Evolutionary conservation across 2,797 vertebrate species (phyloP), one percentile per base, ranked within the genome.

Genomic region (Pachyuromys duprasi): DNA sequence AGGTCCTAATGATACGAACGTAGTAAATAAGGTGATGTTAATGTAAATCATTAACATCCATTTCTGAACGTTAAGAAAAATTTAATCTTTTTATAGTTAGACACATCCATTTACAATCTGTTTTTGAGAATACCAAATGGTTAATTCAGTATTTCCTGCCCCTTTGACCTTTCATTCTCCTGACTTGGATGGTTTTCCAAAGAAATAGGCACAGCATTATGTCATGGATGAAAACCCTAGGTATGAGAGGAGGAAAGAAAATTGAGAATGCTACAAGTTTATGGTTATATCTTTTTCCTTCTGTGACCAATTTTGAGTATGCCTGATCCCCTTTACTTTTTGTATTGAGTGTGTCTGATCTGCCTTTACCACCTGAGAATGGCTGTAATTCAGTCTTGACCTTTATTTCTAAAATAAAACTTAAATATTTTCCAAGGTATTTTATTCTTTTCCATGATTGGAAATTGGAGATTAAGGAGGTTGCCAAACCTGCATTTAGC

Each of bases 1-100:
- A 60, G 53, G 55, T 75, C 18, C 24, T 55, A 33, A 2, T 62
- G 17, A 9, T 9, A 8, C 33, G 72, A 86, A 57, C 22, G 8
- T 45, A n/a, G 17, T 5, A 17, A 83, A 33, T 24, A 72, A 3
- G 42, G 13, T 62, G 45, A 39, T n/a, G 14, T 79, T 90, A 91
- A 82, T 67, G 65, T 57, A 28, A 26, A 70, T 92, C 49, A 91
- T 67, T 62, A 0, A 39, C 36, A 36, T 42, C 17, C 24, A 86
- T 79, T 95, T 95, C 39, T 89, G 20, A 91, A 90, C 8, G 95
- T 89, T 62, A 84, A 74, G 63, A 26, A 89, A 70, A 81, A 78
- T 94, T 91, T 31, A 75, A 20, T 55, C 22, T 63, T 93, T 11
- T 3, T 74, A 13, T 88, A 89, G 57, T 45, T 86, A 75, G 39